phyloP scores from a whole-genome alignment of 2,888 invertebrate genomes.

The Drosophila emarginata region DNA sequence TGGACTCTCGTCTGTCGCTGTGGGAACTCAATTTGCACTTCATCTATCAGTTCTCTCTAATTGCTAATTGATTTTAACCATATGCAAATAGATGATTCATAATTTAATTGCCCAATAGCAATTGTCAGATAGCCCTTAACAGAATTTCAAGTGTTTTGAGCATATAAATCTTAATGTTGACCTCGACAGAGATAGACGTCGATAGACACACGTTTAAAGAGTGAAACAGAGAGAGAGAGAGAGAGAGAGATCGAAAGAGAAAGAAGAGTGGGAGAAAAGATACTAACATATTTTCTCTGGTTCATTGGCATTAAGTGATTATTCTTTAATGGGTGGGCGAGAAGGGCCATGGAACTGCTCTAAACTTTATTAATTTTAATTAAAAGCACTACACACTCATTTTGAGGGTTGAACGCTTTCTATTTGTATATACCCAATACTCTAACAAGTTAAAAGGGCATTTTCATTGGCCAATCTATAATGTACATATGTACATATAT shows the following conservation, averaged over 20 bases:
- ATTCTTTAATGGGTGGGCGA: not conserved
- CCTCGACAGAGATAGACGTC: conserved; percentile 2
- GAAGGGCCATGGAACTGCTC: conserved; percentile 37
- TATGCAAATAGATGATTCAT: conserved; percentile 70
- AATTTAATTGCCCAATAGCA: conserved; percentile 62
- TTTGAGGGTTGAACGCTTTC: conserved; percentile 63
- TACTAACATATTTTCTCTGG: conserved; percentile 16
- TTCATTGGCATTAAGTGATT: conserved; percentile 50
- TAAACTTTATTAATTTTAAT: conserved; percentile 77
- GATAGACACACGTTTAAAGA: not conserved
- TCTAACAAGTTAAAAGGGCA: not conserved
- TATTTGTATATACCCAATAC: not conserved
- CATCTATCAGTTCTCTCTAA: conserved; percentile 54
- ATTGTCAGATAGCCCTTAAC: conserved; percentile 38
- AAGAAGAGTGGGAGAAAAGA: conserved; percentile 9
- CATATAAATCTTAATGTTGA: conserved; percentile 34
- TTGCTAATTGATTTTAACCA: conserved; percentile 72
- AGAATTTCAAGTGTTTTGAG: conserved; percentile 46
- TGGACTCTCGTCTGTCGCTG: conserved; percentile 14
- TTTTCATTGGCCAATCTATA: too few species aligned
- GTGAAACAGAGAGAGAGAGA: not conserved
- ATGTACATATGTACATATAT: too few species aligned
- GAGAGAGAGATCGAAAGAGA: too few species aligned
- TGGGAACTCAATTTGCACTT: conserved; percentile 70
- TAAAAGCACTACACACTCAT: conserved; percentile 74